Conservation (phyloP, 2,888 invertebrate genomes). For the Opisthograptis luteolata region DNA sequence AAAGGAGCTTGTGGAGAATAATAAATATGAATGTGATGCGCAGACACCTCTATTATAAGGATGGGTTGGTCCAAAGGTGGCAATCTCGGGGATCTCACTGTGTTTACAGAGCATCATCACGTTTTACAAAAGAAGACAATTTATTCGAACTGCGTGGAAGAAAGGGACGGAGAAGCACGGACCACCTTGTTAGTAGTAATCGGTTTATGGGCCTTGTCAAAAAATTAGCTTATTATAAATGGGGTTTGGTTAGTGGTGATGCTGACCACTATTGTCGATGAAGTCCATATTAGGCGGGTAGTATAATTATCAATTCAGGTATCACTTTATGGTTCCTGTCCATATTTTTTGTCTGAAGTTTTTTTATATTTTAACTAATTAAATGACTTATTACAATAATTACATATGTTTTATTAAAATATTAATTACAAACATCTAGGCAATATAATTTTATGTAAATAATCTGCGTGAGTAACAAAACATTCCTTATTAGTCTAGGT, state of each 20-base stretch:
- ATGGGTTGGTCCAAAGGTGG: slow-evolving; percentile 59
- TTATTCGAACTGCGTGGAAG: slow-evolving; percentile 52
- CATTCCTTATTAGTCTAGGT: too few species aligned
- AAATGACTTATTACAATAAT: too few species aligned
- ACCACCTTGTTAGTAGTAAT: slow-evolving; percentile 80
- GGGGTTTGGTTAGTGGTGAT: slow-evolving; percentile 46
- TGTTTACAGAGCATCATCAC: slow-evolving; percentile 63
- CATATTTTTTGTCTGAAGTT: too few species aligned
- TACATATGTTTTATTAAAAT: too few species aligned
- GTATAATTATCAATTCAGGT: too few species aligned
- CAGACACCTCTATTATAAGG: slow-evolving; percentile 57
- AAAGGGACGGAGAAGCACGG: slow-evolving; percentile 53
- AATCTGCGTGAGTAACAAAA: too few species aligned
- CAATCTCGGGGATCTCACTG: slow-evolving; percentile 55
- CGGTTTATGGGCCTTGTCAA: slow-evolving; percentile 73
- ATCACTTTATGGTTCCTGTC: too few species aligned
- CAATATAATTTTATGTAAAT: too few species aligned
- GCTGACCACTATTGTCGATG: slow-evolving; percentile 13
- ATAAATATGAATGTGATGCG: slow-evolving; percentile 52
- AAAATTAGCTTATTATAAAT: slow-evolving; percentile 73
- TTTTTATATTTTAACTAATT: too few species aligned
- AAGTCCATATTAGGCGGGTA: neutral
- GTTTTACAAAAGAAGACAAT: slow-evolving; percentile 59
- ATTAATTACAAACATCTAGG: too few species aligned
- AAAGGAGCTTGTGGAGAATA: slow-evolving; percentile 50